Evolutionary conservation across 2,888 invertebrate genomes (phyloP).

Genomic region (Coremacera marginata): DNA sequence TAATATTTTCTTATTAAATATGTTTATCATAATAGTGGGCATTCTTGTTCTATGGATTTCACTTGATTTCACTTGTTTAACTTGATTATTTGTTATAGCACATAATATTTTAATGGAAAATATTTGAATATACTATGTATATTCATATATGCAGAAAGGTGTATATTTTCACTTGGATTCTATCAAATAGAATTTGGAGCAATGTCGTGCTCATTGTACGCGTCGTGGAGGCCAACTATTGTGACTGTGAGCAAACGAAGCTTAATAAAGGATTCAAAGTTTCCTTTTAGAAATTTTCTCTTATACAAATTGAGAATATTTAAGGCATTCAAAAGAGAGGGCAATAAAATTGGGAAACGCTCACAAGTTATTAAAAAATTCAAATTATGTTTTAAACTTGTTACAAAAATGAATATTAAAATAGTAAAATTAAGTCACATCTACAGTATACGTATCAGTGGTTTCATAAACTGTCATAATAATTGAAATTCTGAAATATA

Average conservation of each 20-base stretch:
- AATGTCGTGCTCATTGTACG: background rate
- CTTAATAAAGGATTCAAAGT: background rate
- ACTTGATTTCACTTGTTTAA: background rate
- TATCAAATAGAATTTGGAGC: background rate
- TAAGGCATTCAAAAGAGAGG: too few species aligned
- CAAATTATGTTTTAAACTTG: too few species aligned
- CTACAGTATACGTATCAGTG: too few species aligned
- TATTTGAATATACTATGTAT: background rate
- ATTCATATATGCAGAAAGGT: background rate
- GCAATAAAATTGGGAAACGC: too few species aligned
- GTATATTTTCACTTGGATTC: background rate
- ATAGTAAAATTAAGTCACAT: too few species aligned
- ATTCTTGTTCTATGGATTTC: background rate
- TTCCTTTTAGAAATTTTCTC: too few species aligned
- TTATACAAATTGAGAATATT: too few species aligned
- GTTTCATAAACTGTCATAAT: too few species aligned
- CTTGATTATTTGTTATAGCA: background rate
- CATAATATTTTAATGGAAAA: background rate
- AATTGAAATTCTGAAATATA: too few species aligned
- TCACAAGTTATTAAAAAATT: too few species aligned
- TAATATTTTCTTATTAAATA: background rate
- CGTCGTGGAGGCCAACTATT: constrained; percentile 4
- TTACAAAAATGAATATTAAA: too few species aligned
- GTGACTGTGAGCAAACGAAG: background rate
- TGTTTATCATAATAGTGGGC: background rate